Percentiles rank a stretch among this genome's conserved stretches.
phyloP scores from a whole-genome alignment of 64 coral and sea anemone species.

The Porites lutea region DNA sequence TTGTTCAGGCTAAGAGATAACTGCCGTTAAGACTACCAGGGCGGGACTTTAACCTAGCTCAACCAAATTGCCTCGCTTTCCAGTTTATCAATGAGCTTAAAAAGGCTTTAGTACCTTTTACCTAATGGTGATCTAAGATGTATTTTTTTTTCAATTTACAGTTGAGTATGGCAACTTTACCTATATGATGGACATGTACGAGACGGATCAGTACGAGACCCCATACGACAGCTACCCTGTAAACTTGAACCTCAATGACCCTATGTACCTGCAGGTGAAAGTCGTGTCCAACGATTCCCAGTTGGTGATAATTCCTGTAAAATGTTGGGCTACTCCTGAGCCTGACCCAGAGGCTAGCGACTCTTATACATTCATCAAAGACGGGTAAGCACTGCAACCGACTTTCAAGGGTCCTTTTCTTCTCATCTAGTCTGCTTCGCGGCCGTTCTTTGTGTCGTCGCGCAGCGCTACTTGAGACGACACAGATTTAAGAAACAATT shows the following conservation, averaged over 20 bases:
- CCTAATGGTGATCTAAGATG: too few relatives aligned
- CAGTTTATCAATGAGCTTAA: too few relatives aligned
- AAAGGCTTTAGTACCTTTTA: too few relatives aligned
- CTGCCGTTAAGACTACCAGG: too few relatives aligned
- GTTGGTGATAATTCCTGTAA: conserved; percentile 65
- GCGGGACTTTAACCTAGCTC: too few relatives aligned
- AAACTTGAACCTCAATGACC: conserved; percentile 11
- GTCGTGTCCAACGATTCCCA: conserved; percentile 69
- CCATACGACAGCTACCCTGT: conserved; percentile 67
- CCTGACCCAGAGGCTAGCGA: conserved; percentile 32
- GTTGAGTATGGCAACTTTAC: conserved; percentile 90
- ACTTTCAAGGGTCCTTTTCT: too few relatives aligned
- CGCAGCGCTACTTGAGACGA: too few relatives aligned
- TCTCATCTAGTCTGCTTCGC: too few relatives aligned
- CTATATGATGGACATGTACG: conserved; percentile 79
- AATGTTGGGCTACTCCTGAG: conserved; percentile 83
- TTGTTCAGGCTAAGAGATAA: too few relatives aligned
- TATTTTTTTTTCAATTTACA: conserved; percentile 3
- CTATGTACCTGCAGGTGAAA: conserved; percentile 59
- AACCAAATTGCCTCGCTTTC: too few relatives aligned
- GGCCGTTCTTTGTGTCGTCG: too few relatives aligned
- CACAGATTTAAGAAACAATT: too few relatives aligned
- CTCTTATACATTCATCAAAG: conserved; percentile 58
- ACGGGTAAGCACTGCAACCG: conserved; percentile 51
- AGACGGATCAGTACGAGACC: conserved; percentile 43